Evolutionary conservation across 2,888 invertebrate genomes (phyloP), one percentile per base, ranked within the genome.

Genomic region (Polydrusus cervinus): DNA sequence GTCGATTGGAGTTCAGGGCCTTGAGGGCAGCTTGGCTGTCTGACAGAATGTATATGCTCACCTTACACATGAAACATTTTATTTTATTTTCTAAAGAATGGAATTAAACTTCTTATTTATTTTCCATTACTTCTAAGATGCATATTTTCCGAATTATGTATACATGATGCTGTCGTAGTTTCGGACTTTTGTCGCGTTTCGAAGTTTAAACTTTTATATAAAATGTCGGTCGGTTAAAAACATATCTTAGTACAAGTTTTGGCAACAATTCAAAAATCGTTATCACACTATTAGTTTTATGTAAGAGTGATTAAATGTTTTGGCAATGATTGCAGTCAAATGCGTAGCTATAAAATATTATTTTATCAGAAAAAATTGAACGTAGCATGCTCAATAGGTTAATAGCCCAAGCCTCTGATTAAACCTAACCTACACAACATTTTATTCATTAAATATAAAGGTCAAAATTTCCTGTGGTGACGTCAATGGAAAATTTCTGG

Each of bases 361-460:
- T 30, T 64, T 64, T 64, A 64, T 64, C 64, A 49, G 16, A 43
- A 64, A 64, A 71, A 71, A 62, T 72, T 47, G 65, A 72, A 73
- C 73, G 74, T 47, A 69, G 62, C 57, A 47, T 53, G 69, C 69
- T 74, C 65, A 74, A 74, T 75, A 75, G 74, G 74, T 75, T 70
- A 75, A 71, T 75, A 75, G 74, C 74, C 74, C 69, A 64, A 43
- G 64, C 70, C 60, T 47, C 70, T 75, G 70, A 75, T 75, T 75
- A 75, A 70, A 75, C 74, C 43, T 75, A 75, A 75, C 74, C 74
- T 75, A 75, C 74, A 75, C 74, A 75, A 75, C 61, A 75, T 75
- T 70, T 75, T 74, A 74, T 74, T 70, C 70, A 61, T 75, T 75
- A 71, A 57, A 75, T 61, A 60, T 51, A 75, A 70, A 75, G 74